A percentile compares a stretch with the other conserved stretches of the same genome.
phyloP scores from a whole-genome alignment of 2,113 vertebrate species.

The Dromas ardeola region DNA sequence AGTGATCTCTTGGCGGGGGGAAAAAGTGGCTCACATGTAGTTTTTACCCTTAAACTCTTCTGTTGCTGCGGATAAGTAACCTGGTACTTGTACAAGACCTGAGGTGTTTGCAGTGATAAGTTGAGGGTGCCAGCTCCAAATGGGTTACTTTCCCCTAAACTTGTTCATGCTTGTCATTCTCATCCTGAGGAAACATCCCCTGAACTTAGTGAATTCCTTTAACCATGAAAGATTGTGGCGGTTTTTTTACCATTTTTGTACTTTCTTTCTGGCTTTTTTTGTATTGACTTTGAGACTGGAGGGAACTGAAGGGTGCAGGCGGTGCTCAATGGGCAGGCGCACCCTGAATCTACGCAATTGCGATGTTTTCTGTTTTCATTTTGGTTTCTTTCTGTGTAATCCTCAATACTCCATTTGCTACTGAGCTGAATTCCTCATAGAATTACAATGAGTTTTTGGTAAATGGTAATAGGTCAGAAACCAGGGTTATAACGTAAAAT shows the following conservation, averaged over 20 bases:
- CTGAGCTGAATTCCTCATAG: neutral
- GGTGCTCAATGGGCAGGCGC: neutral
- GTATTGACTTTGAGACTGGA: neutral
- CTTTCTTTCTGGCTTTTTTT: neutral
- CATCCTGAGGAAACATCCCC: neutral
- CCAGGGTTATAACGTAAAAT: neutral
- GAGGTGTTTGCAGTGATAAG: neutral
- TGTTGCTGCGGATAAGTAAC: neutral
- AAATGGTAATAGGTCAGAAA: neutral
- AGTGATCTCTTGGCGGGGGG: neutral
- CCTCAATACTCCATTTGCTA: neutral
- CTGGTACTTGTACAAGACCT: accelerated
- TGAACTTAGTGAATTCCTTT: neutral
- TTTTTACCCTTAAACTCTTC: neutral
- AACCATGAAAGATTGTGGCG: accelerated
- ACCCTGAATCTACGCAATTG: neutral
- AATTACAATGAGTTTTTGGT: neutral
- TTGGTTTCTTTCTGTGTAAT: neutral
- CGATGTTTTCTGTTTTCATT: neutral
- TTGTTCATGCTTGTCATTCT: accelerated
- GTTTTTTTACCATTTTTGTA: neutral
- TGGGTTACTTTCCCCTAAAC: neutral
- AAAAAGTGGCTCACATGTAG: accelerated
- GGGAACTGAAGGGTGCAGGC: neutral
- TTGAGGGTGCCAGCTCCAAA: accelerated